phyloP scores from a whole-genome alignment of 2,888 invertebrate species.

The Rhagium mordax region DNA sequence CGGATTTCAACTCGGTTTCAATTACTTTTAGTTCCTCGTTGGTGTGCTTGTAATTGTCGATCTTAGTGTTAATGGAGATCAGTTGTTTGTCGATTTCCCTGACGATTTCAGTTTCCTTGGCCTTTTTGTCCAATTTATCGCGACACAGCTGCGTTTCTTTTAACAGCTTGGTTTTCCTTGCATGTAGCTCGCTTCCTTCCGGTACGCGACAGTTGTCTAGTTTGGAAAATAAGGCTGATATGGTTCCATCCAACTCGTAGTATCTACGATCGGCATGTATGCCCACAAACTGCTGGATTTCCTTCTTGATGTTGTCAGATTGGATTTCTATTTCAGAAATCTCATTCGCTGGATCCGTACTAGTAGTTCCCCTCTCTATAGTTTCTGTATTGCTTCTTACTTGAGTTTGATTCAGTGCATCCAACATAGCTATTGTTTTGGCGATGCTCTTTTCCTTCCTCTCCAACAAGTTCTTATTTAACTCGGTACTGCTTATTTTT shows the following conservation, averaged over 20 bases:
- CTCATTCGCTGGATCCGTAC: not conserved
- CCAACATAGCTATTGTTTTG: constrained; percentile 38
- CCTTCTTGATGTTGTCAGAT: constrained; percentile 4
- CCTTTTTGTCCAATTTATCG: constrained; percentile 8
- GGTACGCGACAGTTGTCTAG: constrained; percentile 20
- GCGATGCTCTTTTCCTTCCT: constrained; percentile 46
- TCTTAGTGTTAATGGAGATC: not conserved
- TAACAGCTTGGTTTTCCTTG: constrained; percentile 2
- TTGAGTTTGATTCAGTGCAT: constrained; percentile 28
- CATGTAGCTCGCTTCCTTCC: not conserved
- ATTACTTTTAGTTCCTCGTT: constrained; percentile 19
- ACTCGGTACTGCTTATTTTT: constrained; percentile 21
- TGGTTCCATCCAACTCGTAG: constrained; percentile 22
- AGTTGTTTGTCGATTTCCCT: constrained; percentile 8
- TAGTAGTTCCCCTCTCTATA: not conserved
- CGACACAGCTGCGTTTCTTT: constrained; percentile 1
- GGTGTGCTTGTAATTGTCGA: constrained; percentile 2
- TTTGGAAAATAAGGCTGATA: constrained; percentile 2
- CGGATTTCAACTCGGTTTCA: constrained; percentile 17
- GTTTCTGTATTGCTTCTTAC: not conserved
- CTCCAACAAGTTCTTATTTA: constrained; percentile 42
- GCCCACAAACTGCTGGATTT: constrained; percentile 25
- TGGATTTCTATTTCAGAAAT: constrained; percentile 3
- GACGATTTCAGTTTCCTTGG: constrained; percentile 4
- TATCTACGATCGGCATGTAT: constrained; percentile 24